Percentiles rank a stretch among this genome's conserved stretches.
phyloP scores from a whole-genome alignment of 2,888 invertebrate genomes.

The Caenorhabditis sp. region DNA sequence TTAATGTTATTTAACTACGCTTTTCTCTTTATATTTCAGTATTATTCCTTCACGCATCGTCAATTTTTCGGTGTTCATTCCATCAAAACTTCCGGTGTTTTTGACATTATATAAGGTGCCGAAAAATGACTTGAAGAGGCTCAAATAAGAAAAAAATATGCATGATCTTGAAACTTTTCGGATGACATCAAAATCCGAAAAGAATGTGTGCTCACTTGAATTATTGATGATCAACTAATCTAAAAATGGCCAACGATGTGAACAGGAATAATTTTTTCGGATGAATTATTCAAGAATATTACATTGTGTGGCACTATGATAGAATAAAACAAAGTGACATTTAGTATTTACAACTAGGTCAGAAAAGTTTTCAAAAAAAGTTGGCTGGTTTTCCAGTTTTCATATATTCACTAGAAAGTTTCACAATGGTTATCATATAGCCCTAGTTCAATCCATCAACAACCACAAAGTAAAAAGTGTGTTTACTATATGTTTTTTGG shows the following conservation, averaged over 20 bases:
- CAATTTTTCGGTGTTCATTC: neutral
- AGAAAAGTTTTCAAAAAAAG: no score
- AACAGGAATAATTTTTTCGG: neutral
- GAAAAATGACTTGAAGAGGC: neutral
- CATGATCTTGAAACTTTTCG: neutral
- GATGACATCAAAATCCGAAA: neutral
- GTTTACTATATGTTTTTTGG: no score
- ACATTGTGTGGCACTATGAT: neutral
- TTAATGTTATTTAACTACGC: slow-evolving; percentile 36
- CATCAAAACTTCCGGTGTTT: slow-evolving; percentile 10
- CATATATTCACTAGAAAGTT: no score
- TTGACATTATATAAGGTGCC: neutral
- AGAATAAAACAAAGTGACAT: neutral
- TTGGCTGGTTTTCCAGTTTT: no score
- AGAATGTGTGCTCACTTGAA: neutral
- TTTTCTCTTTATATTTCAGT: neutral
- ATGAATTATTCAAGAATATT: neutral
- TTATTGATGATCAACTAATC: neutral
- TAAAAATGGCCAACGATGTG: neutral
- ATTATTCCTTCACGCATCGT: slow-evolving; percentile 25
- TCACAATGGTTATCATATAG: no score
- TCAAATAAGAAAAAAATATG: no score
- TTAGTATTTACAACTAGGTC: no score
- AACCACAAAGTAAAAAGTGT: no score
- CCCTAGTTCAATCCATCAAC: no score